Evolutionary conservation across 2,888 invertebrate species (phyloP).

Genomic region (Chydorus sphaericus): DNA sequence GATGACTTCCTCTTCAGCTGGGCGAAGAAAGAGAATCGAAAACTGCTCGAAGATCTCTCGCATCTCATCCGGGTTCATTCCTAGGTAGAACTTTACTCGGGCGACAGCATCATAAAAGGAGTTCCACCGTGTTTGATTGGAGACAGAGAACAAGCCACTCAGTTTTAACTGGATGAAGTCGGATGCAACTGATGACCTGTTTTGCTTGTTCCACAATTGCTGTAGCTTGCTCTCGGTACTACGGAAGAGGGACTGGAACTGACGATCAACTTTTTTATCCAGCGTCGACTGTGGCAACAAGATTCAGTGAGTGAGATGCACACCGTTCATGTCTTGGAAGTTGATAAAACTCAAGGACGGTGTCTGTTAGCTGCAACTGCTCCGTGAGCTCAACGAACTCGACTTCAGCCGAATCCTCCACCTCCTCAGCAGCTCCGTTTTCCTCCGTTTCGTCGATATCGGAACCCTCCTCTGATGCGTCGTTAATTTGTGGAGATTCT

Average conservation of each 20-base stretch:
- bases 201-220: neutral
- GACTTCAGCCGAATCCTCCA: too few relatives aligned
- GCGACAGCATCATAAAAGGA: neutral
- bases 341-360: neutral
- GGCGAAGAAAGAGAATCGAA: neutral
- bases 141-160: neutral
- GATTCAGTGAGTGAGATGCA: neutral
- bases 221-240: neutral
- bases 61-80: neutral
- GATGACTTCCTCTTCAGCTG: neutral
- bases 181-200: neutral
- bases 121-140: neutral
- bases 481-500: too few relatives aligned
- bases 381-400: too few relatives aligned
- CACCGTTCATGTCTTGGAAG: neutral
- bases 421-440: too few relatives aligned
- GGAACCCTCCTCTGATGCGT: too few relatives aligned
- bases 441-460: too few relatives aligned
- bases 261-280: neutral
- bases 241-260: neutral
- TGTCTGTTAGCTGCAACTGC: too few relatives aligned
- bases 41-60: neutral
- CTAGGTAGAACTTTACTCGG: neutral
- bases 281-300: neutral
- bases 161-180: neutral